A percentile compares a stretch with the other conserved stretches of the same genome.
Evolutionary conservation across 1,140 invertebrate genomes (phyloP).

Genomic region (Hyphantria cunea): DNA sequence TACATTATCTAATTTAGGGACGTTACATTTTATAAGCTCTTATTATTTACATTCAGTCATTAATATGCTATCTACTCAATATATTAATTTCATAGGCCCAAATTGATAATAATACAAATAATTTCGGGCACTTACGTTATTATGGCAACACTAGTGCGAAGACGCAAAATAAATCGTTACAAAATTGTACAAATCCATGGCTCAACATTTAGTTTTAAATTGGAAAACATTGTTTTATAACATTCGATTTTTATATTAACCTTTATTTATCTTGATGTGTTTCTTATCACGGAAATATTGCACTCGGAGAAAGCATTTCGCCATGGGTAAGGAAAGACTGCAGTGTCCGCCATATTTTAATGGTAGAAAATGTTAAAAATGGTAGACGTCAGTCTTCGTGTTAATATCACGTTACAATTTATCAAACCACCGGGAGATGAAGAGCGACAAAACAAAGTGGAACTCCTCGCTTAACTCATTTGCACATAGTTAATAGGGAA

Average conservation of each 20-base stretch:
- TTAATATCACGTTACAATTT: slow-evolving; percentile 24
- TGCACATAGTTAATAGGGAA: slow-evolving; percentile 92
- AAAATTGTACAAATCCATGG: slow-evolving; percentile 53
- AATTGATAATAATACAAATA: slow-evolving; percentile 42
- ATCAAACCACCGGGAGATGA: slow-evolving; percentile 1
- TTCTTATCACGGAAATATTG: slow-evolving; percentile 5
- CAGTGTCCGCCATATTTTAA: slow-evolving; percentile 12
- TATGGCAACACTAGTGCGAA: slow-evolving; percentile 56
- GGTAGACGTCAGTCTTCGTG: slow-evolving; percentile 38
- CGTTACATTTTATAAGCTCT: slow-evolving; percentile 36
- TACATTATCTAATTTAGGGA: slow-evolving; percentile 36
- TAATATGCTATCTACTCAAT: slow-evolving; percentile 27
- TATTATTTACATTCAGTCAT: slow-evolving; percentile 58
- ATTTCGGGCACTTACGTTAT: slow-evolving; percentile 47
- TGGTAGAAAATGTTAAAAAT: slow-evolving; percentile 27
- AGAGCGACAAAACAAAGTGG: slow-evolving; percentile 2
- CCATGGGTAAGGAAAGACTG: slow-evolving; percentile 12
- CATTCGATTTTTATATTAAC: slow-evolving; percentile 12
- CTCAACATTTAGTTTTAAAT: slow-evolving; percentile 23
- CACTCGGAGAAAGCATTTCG: slow-evolving; percentile 15
- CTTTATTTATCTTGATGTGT: not conserved
- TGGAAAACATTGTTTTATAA: slow-evolving; percentile 15
- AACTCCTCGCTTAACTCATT: slow-evolving; percentile 52
- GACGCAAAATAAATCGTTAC: slow-evolving; percentile 37
- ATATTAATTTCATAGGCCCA: slow-evolving; percentile 32